A percentile compares a stretch with the other conserved stretches of the same genome.
Evolutionary conservation across 1,140 invertebrate genomes (phyloP).

Genomic region (Drosophila biarmipes): DNA sequence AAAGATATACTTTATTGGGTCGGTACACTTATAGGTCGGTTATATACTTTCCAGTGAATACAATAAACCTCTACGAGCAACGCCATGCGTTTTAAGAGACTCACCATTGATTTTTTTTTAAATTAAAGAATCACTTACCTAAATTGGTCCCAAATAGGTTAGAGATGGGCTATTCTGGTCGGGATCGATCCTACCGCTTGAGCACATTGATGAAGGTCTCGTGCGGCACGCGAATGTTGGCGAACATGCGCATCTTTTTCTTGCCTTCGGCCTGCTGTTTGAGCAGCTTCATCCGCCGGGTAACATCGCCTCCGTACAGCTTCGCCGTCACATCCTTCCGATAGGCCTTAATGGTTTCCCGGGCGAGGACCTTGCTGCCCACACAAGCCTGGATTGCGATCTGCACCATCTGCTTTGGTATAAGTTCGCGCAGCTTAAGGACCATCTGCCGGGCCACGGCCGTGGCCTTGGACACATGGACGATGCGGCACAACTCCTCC

Average conservation of each 20-base stretch:
- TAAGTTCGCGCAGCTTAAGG: slow-evolving; percentile 92
- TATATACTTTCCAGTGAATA: no score
- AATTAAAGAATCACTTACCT: slow-evolving; percentile 18
- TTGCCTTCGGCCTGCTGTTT: slow-evolving; percentile 96
- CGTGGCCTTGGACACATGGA: slow-evolving; percentile 89
- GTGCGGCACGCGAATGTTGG: slow-evolving; percentile 95
- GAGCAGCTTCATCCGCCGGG: slow-evolving; percentile 94
- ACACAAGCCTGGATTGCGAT: slow-evolving; percentile 95
- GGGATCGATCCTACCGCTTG: slow-evolving; percentile 87
- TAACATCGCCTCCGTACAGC: slow-evolving; percentile 97
- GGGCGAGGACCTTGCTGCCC: slow-evolving; percentile 92
- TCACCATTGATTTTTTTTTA: not conserved
- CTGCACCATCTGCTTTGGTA: slow-evolving; percentile 94
- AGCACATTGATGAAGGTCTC: slow-evolving; percentile 97
- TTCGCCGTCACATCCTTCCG: slow-evolving; percentile 97
- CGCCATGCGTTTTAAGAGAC: no score
- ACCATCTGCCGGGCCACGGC: slow-evolving; percentile 90
- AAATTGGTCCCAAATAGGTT: not conserved
- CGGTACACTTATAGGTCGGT: no score
- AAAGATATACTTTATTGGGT: no score
- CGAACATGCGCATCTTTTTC: slow-evolving; percentile 95
- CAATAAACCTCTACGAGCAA: no score
- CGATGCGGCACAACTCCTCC: slow-evolving; percentile 95
- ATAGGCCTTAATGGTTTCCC: slow-evolving; percentile 94
- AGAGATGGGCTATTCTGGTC: not conserved